Evolutionary conservation across 2,113 vertebrate species (phyloP).

Genomic region (Nipponia nippon): DNA sequence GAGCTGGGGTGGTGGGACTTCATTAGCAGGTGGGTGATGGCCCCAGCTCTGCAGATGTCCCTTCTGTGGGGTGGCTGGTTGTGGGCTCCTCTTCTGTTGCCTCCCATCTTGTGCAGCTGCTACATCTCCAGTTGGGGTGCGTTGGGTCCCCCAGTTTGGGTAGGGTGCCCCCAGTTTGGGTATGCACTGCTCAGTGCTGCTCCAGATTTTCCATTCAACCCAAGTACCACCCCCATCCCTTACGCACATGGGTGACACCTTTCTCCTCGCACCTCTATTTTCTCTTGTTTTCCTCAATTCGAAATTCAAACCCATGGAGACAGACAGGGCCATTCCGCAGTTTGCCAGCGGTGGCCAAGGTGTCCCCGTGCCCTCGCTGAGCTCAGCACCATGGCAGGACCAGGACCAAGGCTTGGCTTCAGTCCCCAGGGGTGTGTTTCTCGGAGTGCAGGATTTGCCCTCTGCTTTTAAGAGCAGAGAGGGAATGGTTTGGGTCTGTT

Average conservation of each 20-base stretch:
- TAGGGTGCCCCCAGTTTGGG: not conserved
- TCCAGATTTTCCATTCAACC: not conserved
- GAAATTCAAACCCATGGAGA: not conserved
- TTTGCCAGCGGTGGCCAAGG: not conserved
- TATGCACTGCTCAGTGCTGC: not conserved
- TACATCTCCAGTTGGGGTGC: not conserved
- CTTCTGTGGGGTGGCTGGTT: not conserved
- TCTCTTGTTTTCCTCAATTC: not conserved
- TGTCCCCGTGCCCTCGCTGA: rapidly evolving
- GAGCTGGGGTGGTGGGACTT: not conserved
- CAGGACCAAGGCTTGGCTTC: not conserved
- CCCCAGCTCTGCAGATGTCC: not conserved
- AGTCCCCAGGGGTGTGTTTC: not conserved
- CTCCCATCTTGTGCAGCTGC: not conserved
- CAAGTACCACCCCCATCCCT: not conserved
- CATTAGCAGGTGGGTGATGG: not conserved
- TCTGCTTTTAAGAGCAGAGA: not conserved
- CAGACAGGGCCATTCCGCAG: rapidly evolving
- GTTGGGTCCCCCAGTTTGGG: not conserved
- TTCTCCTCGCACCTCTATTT: not conserved
- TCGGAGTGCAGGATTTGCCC: not conserved
- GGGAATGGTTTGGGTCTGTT: not conserved
- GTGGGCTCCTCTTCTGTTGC: not conserved
- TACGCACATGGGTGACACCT: not conserved
- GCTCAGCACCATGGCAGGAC: not conserved